Evolutionary conservation across 2,888 invertebrate species (phyloP).

Genomic region (Linyphia triangularis): DNA sequence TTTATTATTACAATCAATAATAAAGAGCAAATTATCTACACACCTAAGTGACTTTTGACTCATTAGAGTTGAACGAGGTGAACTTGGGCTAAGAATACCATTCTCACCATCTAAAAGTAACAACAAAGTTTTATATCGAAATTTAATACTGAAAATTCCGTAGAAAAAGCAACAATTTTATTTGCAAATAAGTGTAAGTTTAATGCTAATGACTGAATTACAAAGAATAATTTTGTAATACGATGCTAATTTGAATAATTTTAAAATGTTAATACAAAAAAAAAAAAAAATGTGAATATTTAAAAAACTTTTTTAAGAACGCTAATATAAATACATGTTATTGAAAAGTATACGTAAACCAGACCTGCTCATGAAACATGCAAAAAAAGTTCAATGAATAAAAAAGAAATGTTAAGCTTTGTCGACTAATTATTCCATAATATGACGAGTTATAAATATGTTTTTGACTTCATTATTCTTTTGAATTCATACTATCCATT

Average conservation of each 20-base stretch:
- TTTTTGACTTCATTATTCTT: no score
- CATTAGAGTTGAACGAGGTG: slow-evolving; percentile 47
- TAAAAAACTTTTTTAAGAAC: no score
- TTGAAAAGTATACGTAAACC: no score
- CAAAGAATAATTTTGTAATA: not conserved
- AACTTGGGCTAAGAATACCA: slow-evolving; percentile 71
- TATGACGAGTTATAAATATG: no score
- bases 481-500: no score
- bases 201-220: not conserved
- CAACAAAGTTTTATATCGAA: not conserved
- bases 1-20: no score
- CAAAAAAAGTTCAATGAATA: no score
- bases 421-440: no score
- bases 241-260: not conserved
- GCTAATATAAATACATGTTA: no score
- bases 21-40: not conserved
- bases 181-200: not conserved
- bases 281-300: no score
- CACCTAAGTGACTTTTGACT: slow-evolving; percentile 53
- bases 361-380: no score
- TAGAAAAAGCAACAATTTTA: not conserved
- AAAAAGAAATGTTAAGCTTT: no score
- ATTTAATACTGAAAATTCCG: not conserved
- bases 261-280: not conserved
- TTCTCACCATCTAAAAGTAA: slow-evolving; percentile 63